A percentile compares a stretch with the other conserved stretches of the same genome.
Conservation (phyloP, 2,888 invertebrate species). For the Pollenia angustigena region DNA sequence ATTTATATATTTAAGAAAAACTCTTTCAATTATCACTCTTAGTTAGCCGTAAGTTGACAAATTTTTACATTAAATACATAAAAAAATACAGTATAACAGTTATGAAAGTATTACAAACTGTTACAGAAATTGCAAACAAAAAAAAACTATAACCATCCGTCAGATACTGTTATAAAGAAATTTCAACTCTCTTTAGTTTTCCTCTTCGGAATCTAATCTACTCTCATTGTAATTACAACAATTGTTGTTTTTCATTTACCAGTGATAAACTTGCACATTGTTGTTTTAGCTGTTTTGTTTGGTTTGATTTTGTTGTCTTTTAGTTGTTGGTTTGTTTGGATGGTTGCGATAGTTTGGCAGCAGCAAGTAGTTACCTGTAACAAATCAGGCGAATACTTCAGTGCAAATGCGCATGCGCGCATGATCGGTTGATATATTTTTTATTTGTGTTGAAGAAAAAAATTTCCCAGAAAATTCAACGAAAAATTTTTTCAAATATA, state of each 20-base stretch:
- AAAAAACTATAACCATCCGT: not conserved
- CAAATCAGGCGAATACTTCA: constrained; percentile 67
- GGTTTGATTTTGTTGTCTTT: constrained; percentile 45
- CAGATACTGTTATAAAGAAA: constrained; percentile 32
- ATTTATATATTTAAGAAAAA: constrained; percentile 40
- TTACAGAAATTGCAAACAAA: not conserved
- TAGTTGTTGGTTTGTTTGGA: constrained; percentile 43
- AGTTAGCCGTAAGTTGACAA: constrained; percentile 1
- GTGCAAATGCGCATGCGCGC: constrained; percentile 71
- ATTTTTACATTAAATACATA: not conserved
- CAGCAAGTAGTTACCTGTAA: constrained; percentile 67
- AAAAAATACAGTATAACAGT: constrained; percentile 46
- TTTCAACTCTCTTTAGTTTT: not conserved
- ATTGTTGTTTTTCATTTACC: constrained; percentile 21
- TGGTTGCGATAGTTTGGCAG: constrained; percentile 23
- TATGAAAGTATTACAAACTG: not conserved
- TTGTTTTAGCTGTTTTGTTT: constrained; percentile 27
- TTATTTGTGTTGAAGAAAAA: constrained; percentile 11
- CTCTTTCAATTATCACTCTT: constrained; percentile 46
- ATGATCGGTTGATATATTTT: constrained; percentile 65
- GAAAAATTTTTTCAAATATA: not conserved
- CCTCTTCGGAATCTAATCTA: not conserved
- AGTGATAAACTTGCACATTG: constrained; percentile 50
- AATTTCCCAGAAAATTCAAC: constrained; percentile 21
- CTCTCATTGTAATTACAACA: constrained; percentile 43